Base-by-base conservation (phyloP, 2,797 vertebrate genomes). In the Brotogeris chrysoptera region DNA sequence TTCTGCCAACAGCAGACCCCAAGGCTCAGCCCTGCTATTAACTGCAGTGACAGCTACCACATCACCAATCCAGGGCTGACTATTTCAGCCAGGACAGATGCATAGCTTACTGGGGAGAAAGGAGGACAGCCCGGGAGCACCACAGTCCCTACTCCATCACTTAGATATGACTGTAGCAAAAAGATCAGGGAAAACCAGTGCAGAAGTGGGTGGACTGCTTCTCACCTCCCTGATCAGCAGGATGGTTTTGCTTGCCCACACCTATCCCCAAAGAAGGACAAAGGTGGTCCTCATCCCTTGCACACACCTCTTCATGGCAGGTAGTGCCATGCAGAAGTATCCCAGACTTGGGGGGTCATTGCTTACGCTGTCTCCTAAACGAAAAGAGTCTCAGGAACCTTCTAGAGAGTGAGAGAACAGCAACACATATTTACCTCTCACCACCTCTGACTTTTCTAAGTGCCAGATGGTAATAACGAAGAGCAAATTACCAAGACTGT, bases 181-280 rank as follows among this genome's bases (percentile, higher is more conserved):
- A 89, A 78, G 5, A 23, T 55, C 39, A 63, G 44, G 36, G 47
- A 86, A 66, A 89, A 68, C 3, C 38, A 69, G 27, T 6, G 11
- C 0, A 17, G 34, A 71, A 91, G 16, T 15, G 13, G 11, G 19
- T 82, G 49, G 25, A 69, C 19, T 32, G 38, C 9, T 49, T 82
- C 50, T 80, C 1, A 0, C 5, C 8, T 14, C 27, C 23, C 17
- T 8, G 17, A 52, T 49, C 0, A 0, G 41, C 28, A 52, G 49
- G 50, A 38, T 63, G 43, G 76, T 23, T 53, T 72, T 65, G 44
- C 41, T 53, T 83, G n/a, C 28, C 30, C 49, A 52, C 32, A 32
- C 7, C 28, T 77, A 20, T 11, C 7, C 16, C 23, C 23, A 34
- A 16, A 77, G 69, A 28, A 88, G 32, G 32, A 57, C 34, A 79